phyloP scores from a whole-genome alignment of 2,888 invertebrate genomes.

The Drosophila planitibia region DNA sequence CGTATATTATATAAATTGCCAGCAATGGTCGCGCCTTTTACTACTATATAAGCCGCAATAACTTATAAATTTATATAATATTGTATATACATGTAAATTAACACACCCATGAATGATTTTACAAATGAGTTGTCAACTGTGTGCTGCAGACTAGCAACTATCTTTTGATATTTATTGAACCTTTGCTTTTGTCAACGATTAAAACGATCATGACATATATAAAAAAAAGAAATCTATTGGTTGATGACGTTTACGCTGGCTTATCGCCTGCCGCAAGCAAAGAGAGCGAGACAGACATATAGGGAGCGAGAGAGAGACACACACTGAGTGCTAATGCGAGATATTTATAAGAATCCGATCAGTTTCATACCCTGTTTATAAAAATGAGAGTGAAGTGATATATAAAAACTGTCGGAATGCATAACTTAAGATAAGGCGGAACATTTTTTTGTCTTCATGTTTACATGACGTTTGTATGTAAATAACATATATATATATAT shows the following conservation, averaged over 20 bases:
- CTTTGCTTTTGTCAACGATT: constrained; percentile 42
- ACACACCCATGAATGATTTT: not conserved
- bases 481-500: not conserved
- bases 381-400: not conserved
- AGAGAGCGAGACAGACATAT: not conserved
- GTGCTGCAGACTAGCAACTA: constrained; percentile 1
- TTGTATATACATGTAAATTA: not conserved
- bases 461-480: not conserved
- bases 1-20: constrained; percentile 17
- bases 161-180: constrained; percentile 15
- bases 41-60: constrained; percentile 35
- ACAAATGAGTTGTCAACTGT: not conserved
- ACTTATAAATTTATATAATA: not conserved
- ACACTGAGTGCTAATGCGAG: not conserved
- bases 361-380: constrained; percentile 21
- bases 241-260: constrained; percentile 46
- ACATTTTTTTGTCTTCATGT: not conserved
- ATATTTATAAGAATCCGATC: not conserved
- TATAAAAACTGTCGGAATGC: not conserved
- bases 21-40: constrained; percentile 29
- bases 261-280: constrained; percentile 46
- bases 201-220: constrained; percentile 73
- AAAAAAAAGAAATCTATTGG: constrained; percentile 53
- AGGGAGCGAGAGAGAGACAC: not conserved
- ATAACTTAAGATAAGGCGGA: not conserved